Evolutionary conservation across 2,797 vertebrate species (phyloP).

Genomic region (Alfaro cultratus): DNA sequence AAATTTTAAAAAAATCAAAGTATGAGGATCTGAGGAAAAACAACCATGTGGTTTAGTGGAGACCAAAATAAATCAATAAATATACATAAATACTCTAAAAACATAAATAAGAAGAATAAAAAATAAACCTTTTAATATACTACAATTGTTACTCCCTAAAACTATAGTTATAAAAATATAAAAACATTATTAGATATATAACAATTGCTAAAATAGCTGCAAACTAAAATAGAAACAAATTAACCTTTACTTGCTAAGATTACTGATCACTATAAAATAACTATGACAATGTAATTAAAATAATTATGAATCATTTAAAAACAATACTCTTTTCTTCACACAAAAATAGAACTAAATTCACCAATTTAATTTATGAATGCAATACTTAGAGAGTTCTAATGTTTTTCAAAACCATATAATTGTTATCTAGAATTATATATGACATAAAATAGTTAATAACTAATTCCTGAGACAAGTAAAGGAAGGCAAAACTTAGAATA

Average conservation of each 20-base stretch:
- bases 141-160: not conserved
- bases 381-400: not conserved
- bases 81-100: not conserved
- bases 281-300: not conserved
- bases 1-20: not conserved
- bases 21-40: not conserved
- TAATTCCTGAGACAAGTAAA: conserved; percentile 4
- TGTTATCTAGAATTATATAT: not conserved
- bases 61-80: not conserved
- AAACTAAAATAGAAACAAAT: not conserved
- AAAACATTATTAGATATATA: not conserved
- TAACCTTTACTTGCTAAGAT: too few relatives aligned
- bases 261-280: too few relatives aligned
- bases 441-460: not conserved
- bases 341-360: not conserved
- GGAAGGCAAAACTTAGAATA: conserved; percentile 6
- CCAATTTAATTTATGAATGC: not conserved
- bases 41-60: not conserved
- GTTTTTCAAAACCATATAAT: not conserved
- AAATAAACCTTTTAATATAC: not conserved
- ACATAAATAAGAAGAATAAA: not conserved
- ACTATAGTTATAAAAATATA: not conserved
- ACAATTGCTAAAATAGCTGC: not conserved
- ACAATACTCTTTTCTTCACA: not conserved
- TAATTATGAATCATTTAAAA: not conserved